A percentile compares a stretch with the other conserved stretches of the same genome.
These are phyloP conservation scores for Masticophis lateralis DNA, from an alignment of 2,797 vertebrate genomes.

Conservation along the genomic window DNA sequence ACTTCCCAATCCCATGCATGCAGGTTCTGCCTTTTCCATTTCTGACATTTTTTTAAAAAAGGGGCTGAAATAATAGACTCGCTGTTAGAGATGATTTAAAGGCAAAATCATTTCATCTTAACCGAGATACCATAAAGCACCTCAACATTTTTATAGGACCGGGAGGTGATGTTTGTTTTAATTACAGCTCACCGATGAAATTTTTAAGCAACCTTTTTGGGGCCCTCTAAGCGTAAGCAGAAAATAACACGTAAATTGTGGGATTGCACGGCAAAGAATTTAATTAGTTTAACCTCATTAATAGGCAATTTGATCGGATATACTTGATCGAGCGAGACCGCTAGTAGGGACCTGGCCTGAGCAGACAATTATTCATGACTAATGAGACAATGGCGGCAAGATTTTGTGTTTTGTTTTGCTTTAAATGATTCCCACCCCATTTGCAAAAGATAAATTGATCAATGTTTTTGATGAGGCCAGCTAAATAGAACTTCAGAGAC, in stretches of 20 bases:
- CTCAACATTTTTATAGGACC: slow-evolving; percentile 18
- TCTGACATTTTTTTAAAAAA: not conserved
- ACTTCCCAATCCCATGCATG: not conserved
- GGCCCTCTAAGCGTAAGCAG: not conserved
- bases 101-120: not conserved
- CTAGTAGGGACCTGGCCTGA: not conserved
- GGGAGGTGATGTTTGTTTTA: slow-evolving; percentile 22
- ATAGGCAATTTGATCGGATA: slow-evolving; percentile 2
- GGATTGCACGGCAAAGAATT: not conserved
- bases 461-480: not conserved
- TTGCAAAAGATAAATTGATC: not conserved
- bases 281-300: slow-evolving; percentile 14
- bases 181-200: slow-evolving; percentile 8
- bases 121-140: not conserved
- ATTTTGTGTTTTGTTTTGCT: not conserved
- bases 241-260: slow-evolving; percentile 4
- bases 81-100: slow-evolving; percentile 5
- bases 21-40: not conserved
- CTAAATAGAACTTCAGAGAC: not conserved
- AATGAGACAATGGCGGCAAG: not conserved
- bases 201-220: slow-evolving; percentile 15
- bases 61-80: not conserved
- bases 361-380: not conserved
- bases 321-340: not conserved
- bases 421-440: too few relatives aligned